Conservation (phyloP, 2,888 invertebrate genomes). For the Nomada flava region DNA sequence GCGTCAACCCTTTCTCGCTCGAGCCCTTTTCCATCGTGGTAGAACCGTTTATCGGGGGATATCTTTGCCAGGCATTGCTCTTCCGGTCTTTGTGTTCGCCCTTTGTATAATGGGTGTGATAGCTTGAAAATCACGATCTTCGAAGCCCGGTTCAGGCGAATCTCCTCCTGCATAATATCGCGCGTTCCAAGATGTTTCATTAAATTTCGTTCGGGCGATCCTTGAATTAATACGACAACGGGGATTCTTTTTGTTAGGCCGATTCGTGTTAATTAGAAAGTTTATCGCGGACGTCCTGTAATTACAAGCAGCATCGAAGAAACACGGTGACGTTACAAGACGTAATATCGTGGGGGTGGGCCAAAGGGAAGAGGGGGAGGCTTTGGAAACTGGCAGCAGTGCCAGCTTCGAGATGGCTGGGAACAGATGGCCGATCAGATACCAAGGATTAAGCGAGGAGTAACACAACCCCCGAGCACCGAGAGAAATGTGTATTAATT, state of each 20-base stretch:
- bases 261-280: constrained; percentile 43
- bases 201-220: background rate
- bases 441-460: constrained; percentile 82
- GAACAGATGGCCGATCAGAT: constrained; percentile 84
- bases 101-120: constrained; percentile 35
- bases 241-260: background rate
- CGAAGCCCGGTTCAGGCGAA: constrained; percentile 3
- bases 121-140: constrained; percentile 37
- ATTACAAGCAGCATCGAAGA: constrained; percentile 46
- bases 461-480: constrained; percentile 74
- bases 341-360: constrained; percentile 43
- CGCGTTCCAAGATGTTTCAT: constrained; percentile 10
- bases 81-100: constrained; percentile 40
- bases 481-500: constrained; percentile 84
- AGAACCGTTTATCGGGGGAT: constrained; percentile 55
- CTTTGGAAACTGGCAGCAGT: constrained; percentile 51
- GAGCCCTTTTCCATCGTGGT: constrained; percentile 8
- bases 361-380: background rate
- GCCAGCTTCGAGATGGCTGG: constrained; percentile 75
- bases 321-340: constrained; percentile 22
- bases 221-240: background rate
- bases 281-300: constrained; percentile 38
- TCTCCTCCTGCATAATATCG: no score
- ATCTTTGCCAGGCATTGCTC: constrained; percentile 47
- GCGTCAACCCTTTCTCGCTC: constrained; percentile 56